phyloP scores from a whole-genome alignment of 2,113 vertebrate species.

The Callochromis pleurospilus region DNA sequence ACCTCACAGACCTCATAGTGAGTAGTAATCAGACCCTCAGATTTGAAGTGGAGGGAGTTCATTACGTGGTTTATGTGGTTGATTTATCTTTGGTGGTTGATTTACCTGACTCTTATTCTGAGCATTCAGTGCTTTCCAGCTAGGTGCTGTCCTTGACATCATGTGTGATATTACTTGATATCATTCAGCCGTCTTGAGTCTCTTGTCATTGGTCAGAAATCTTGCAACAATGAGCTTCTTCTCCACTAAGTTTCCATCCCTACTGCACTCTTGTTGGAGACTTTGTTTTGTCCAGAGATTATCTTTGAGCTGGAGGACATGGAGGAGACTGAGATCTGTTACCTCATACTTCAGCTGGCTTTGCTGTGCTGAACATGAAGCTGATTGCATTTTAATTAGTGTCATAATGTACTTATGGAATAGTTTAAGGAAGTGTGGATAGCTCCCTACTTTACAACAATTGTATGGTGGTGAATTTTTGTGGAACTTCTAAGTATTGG shows the following conservation, averaged over 20 bases:
- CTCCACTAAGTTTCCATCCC: no score
- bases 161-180: background rate
- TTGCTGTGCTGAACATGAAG: background rate
- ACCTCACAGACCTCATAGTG: slow-evolving; percentile 77
- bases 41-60: background rate
- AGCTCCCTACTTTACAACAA: no score
- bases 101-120: background rate
- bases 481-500: background rate
- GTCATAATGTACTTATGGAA: background rate
- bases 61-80: background rate
- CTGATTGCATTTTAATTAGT: background rate
- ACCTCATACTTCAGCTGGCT: background rate
- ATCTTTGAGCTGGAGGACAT: background rate
- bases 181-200: background rate
- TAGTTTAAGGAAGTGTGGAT: background rate
- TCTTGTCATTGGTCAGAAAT: background rate
- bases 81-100: background rate
- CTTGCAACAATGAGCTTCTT: no score
- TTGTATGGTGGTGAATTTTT: background rate
- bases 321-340: background rate
- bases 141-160: background rate
- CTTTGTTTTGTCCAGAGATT: background rate
- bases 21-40: slow-evolving; percentile 14
- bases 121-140: background rate
- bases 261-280: background rate